phyloP scores from a whole-genome alignment of 2,113 vertebrate genomes.

The Onychostoma macrolepis region DNA sequence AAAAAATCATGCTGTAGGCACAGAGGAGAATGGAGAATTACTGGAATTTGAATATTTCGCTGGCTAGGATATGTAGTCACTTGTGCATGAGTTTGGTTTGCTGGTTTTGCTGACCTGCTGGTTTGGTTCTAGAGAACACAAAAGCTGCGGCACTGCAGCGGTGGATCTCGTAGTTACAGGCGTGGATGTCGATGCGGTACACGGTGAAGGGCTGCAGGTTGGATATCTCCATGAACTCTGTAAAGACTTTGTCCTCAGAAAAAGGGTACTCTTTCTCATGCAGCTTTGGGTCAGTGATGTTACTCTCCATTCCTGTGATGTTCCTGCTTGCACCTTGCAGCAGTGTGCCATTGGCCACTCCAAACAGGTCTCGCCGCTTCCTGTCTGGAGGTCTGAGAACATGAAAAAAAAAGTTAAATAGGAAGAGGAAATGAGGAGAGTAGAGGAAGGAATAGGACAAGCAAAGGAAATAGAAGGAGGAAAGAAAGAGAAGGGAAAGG shows the following conservation, averaged over 20 bases:
- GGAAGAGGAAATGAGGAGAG: slow-evolving; percentile 10
- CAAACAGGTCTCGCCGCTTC: slow-evolving; percentile 85
- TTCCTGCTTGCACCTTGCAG: slow-evolving; percentile 72
- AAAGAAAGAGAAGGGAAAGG: neutral
- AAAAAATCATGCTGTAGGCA: neutral
- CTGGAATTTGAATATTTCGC: neutral
- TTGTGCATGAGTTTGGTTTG: neutral
- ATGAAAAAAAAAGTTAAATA: slow-evolving; percentile 23
- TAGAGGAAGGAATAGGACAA: neutral
- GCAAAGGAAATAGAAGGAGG: neutral
- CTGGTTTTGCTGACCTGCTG: slow-evolving; percentile 81
- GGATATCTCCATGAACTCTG: slow-evolving; percentile 86
- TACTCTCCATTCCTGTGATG: slow-evolving; percentile 68
- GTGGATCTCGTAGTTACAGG: slow-evolving; percentile 91
- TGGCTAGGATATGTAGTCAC: neutral
- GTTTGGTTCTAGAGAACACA: slow-evolving; percentile 94
- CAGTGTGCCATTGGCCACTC: slow-evolving; percentile 82
- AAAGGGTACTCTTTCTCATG: slow-evolving; percentile 84
- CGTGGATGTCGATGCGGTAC: slow-evolving; percentile 96
- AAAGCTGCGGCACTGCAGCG: slow-evolving; percentile 93
- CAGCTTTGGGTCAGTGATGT: slow-evolving; percentile 80
- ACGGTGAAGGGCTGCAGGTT: slow-evolving; percentile 90
- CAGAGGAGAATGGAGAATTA: neutral
- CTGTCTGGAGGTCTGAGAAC: slow-evolving; percentile 81
- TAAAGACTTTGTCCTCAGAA: slow-evolving; percentile 80